Percentiles rank a stretch among this genome's conserved stretches.
phyloP scores from a whole-genome alignment of 2,797 vertebrate species.

The Artibeus lituratus region DNA sequence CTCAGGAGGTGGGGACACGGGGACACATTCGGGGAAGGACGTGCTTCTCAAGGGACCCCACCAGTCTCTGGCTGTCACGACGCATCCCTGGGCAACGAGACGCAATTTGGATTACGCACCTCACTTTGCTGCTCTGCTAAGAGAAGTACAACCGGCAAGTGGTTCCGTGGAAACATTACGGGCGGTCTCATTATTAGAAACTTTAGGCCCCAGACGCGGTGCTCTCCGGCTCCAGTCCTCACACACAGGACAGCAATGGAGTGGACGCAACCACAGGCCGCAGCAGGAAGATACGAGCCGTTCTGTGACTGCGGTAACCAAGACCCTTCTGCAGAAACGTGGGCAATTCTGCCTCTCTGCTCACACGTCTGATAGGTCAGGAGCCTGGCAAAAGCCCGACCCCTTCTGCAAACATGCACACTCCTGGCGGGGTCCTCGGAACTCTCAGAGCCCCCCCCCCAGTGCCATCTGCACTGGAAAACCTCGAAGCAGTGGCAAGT shows the following conservation, averaged over 20 bases:
- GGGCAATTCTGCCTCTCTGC: not conserved
- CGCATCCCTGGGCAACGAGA: too few relatives aligned
- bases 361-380: rapidly evolving
- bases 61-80: too few relatives aligned
- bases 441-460: not conserved
- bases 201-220: not conserved
- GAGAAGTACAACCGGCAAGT: rapidly evolving
- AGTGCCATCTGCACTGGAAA: not conserved
- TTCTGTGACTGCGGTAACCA: too few relatives aligned
- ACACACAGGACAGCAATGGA: too few relatives aligned
- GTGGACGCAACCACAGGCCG: too few relatives aligned
- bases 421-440: not conserved
- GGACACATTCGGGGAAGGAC: too few relatives aligned
- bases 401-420: not conserved
- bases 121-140: too few relatives aligned
- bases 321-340: not conserved
- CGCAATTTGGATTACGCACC: too few relatives aligned
- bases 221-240: not conserved
- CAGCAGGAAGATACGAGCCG: too few relatives aligned
- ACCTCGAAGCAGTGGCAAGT: not conserved
- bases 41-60: too few relatives aligned
- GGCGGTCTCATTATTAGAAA: not conserved
- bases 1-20: too few relatives aligned
- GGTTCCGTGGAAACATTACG: not conserved
- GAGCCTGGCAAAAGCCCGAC: not conserved